Evolutionary conservation across 2,888 invertebrate genomes (phyloP).

Genomic region (Norana najaformis): DNA sequence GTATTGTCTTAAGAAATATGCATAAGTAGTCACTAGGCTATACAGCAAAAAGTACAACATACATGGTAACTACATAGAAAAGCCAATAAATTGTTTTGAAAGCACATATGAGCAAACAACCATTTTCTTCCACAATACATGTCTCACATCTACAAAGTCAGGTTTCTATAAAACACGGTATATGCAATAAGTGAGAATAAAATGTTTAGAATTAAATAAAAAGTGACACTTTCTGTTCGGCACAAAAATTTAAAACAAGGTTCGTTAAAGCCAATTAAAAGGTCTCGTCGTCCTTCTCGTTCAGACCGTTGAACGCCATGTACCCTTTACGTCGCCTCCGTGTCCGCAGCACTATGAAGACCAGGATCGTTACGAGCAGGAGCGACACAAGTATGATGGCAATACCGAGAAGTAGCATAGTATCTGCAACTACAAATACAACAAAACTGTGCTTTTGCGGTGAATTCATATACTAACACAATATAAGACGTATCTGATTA

Average conservation of each 20-base stretch:
- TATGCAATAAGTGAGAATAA: not conserved
- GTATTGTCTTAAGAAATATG: not conserved
- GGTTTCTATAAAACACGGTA: not conserved
- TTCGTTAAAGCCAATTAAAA: not conserved
- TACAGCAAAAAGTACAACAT: not conserved
- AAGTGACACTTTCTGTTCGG: not conserved
- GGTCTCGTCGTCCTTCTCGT: not conserved
- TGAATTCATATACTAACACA: too few species aligned
- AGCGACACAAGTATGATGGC: conserved; percentile 9
- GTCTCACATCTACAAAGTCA: not conserved
- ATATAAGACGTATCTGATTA: too few species aligned
- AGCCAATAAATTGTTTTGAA: not conserved
- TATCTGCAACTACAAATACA: not conserved
- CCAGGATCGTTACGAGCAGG: not conserved
- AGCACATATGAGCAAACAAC: not conserved
- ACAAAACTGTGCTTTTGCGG: too few species aligned
- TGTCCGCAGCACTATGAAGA: not conserved
- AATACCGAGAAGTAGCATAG: not conserved
- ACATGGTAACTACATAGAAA: not conserved
- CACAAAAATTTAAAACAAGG: not conserved
- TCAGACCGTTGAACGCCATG: not conserved
- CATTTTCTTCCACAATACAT: not conserved
- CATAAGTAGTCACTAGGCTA: too few species aligned
- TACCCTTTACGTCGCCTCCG: not conserved
- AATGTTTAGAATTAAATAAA: not conserved